Conservation (phyloP, 2,888 invertebrate genomes). For the Balanococcus diminutus region DNA sequence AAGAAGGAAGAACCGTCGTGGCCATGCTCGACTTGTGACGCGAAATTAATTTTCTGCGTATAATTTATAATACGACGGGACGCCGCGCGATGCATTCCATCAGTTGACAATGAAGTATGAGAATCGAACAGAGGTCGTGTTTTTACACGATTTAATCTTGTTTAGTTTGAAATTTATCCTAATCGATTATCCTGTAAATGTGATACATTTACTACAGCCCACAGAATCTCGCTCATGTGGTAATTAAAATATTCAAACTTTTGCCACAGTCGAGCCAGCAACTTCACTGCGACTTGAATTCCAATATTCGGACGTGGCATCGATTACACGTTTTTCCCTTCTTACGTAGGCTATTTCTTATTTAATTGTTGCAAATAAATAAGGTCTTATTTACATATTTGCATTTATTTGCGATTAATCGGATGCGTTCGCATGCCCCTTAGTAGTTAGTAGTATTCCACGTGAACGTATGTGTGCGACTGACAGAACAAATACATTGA, state of each 20-base stretch:
- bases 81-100: background rate
- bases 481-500: no score
- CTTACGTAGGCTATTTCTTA: background rate
- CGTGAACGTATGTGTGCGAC: no score
- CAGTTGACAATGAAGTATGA: conserved; percentile 14
- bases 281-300: background rate
- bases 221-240: background rate
- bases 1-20: background rate
- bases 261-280: background rate
- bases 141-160: conserved; percentile 35
- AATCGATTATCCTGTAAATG: background rate
- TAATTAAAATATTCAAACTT: conserved; percentile 15
- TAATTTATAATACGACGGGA: background rate
- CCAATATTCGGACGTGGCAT: background rate
- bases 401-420: conserved; percentile 7
- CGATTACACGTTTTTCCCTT: background rate
- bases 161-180: conserved; percentile 38
- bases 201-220: background rate
- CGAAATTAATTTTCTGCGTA: conserved; percentile 28
- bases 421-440: no score
- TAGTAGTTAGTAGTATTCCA: background rate
- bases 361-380: background rate
- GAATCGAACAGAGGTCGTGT: conserved; percentile 25
- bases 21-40: no score
- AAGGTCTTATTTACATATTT: conserved; percentile 7